Percentiles rank a stretch among this genome's conserved stretches.
phyloP scores from a whole-genome alignment of 2,113 vertebrate genomes.

The Podarcis muralis region DNA sequence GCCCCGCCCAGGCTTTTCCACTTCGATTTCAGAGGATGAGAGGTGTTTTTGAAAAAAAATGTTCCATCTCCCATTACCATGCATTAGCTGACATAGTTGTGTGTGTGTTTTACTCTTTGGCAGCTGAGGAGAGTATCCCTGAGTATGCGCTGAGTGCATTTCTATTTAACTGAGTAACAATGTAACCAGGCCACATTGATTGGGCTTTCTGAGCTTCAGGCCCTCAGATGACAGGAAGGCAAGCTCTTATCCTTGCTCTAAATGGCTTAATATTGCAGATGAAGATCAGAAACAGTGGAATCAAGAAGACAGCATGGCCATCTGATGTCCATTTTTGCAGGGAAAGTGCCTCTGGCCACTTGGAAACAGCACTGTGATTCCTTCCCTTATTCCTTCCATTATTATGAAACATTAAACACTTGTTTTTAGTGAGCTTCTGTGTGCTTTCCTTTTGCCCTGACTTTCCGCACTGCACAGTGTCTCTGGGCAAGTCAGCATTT shows the following conservation, averaged over 20 bases:
- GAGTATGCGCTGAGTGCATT: background rate
- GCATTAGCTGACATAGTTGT: too few species aligned
- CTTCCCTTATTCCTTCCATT: background rate
- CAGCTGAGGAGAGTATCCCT: too few species aligned
- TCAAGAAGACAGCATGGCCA: background rate
- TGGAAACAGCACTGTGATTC: conserved; percentile 5
- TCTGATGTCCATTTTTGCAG: background rate
- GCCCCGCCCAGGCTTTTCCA: background rate
- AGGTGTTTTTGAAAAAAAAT: background rate
- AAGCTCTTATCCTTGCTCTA: background rate
- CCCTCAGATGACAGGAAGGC: background rate
- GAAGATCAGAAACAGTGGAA: background rate
- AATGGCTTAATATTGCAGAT: background rate
- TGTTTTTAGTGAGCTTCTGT: background rate
- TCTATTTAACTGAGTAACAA: background rate
- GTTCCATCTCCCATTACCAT: too few species aligned
- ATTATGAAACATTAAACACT: background rate
- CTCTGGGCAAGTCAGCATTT: background rate
- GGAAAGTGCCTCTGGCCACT: background rate
- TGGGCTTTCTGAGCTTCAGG: background rate
- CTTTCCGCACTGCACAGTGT: background rate
- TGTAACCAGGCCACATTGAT: background rate
- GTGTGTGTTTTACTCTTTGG: too few species aligned
- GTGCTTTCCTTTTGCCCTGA: background rate
- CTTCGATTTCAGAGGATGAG: background rate